phyloP scores from a whole-genome alignment of 2,888 invertebrate species.

The Ischnura elegans region DNA sequence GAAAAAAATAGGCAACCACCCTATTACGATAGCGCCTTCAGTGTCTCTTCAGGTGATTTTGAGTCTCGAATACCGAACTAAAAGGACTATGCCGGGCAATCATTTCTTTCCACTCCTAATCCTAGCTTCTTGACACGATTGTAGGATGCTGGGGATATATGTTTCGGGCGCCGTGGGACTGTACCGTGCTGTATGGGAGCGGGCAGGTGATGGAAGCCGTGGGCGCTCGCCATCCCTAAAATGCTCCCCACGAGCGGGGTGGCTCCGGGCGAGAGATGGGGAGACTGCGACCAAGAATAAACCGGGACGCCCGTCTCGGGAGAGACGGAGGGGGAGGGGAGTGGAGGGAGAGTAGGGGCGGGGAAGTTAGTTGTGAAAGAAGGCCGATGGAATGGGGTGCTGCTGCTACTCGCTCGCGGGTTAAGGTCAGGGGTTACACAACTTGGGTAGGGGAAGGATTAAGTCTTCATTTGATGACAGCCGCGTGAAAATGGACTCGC shows the following conservation, averaged over 20 bases:
- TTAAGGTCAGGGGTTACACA: conserved; percentile 13
- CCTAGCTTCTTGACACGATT: no score
- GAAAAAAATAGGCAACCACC: no score
- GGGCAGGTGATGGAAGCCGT: neutral
- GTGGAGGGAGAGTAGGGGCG: neutral
- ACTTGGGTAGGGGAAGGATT: no score
- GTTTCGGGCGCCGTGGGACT: no score
- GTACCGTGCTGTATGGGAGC: neutral
- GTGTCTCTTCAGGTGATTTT: no score
- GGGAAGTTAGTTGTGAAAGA: neutral
- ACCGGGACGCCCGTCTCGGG: neutral
- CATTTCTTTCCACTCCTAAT: no score
- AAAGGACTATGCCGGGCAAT: no score
- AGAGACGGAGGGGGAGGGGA: neutral
- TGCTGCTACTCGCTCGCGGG: neutral
- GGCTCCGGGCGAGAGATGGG: neutral
- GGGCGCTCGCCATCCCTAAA: neutral
- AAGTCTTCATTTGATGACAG: no score
- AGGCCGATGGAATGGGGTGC: neutral
- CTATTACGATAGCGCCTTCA: no score
- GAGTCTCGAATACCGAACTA: no score
- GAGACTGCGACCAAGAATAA: neutral
- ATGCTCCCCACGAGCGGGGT: neutral
- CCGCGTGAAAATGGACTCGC: no score
- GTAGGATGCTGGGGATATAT: no score